These are phyloP conservation scores for Tokudaia muenninki DNA, from an alignment of 2,797 vertebrate species.

Conservation along the genomic window DNA sequence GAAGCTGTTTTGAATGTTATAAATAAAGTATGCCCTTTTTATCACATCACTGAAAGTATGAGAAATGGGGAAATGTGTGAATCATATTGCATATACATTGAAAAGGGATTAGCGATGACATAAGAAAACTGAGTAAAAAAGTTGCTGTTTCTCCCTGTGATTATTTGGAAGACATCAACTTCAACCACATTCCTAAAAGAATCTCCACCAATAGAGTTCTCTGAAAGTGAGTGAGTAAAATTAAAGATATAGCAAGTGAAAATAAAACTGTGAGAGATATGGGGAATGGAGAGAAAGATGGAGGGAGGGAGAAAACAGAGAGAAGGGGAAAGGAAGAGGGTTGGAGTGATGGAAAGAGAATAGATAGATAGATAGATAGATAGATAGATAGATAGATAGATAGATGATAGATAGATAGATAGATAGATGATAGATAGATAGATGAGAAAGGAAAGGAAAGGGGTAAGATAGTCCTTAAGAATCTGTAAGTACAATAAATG, in stretches of 20 bases:
- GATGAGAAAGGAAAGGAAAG: neutral
- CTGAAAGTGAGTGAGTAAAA: neutral
- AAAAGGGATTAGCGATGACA: neutral
- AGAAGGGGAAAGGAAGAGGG: neutral
- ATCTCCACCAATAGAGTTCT: neutral
- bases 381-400: no score
- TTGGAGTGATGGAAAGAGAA: no score
- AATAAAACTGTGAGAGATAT: neutral
- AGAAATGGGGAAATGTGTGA: neutral
- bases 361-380: no score
- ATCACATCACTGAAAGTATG: neutral
- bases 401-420: no score
- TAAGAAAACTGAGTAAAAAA: neutral
- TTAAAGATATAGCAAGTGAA: neutral
- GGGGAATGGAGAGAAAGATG: neutral
- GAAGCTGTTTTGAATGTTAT: neutral
- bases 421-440: neutral
- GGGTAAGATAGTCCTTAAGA: neutral
- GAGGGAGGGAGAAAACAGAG: neutral
- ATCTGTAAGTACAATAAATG: neutral
- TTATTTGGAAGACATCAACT: neutral
- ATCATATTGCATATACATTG: neutral
- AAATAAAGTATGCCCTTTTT: neutral
- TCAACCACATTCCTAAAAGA: slow-evolving; percentile 8
- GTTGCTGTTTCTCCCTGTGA: neutral